Evolutionary conservation across 2,888 invertebrate genomes (phyloP).

Genomic region (Tipula unca): DNA sequence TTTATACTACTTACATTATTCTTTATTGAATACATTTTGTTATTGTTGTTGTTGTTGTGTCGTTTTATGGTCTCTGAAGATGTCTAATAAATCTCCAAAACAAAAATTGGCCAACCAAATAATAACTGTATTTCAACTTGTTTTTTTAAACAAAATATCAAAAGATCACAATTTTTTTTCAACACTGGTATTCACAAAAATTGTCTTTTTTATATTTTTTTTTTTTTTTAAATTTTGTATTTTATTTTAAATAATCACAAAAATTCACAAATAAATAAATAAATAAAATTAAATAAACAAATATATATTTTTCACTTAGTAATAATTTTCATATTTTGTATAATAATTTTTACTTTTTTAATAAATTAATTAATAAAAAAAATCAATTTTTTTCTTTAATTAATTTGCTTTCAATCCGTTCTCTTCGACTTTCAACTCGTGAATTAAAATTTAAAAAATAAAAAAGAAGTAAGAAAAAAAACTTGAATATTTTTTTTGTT

Average conservation of each 20-base stretch:
- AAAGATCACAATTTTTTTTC: background rate
- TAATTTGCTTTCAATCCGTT: slow-evolving; percentile 21
- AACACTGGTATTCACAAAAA: background rate
- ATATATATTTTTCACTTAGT: background rate
- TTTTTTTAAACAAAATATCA: background rate
- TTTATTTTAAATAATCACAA: background rate
- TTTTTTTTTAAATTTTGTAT: background rate
- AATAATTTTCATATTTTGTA: background rate
- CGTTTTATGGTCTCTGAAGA: background rate
- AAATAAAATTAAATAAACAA: slow-evolving; percentile 3
- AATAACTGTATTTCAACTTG: background rate
- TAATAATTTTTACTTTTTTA: background rate
- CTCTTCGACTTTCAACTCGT: slow-evolving; percentile 25
- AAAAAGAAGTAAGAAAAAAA: background rate
- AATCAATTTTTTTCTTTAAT: slow-evolving; percentile 16
- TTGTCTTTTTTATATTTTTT: background rate
- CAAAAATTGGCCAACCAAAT: background rate
- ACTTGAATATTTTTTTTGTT: background rate
- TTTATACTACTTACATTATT: slow-evolving; percentile 15
- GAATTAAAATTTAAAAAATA: slow-evolving; percentile 20
- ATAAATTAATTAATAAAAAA: background rate
- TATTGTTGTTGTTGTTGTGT: background rate
- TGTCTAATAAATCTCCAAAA: slow-evolving; percentile 9
- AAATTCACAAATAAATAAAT: slow-evolving; percentile 15
- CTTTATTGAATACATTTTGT: slow-evolving; percentile 14